Conservation (phyloP, 2,797 vertebrate species). For the Acanthopagrus latus region DNA sequence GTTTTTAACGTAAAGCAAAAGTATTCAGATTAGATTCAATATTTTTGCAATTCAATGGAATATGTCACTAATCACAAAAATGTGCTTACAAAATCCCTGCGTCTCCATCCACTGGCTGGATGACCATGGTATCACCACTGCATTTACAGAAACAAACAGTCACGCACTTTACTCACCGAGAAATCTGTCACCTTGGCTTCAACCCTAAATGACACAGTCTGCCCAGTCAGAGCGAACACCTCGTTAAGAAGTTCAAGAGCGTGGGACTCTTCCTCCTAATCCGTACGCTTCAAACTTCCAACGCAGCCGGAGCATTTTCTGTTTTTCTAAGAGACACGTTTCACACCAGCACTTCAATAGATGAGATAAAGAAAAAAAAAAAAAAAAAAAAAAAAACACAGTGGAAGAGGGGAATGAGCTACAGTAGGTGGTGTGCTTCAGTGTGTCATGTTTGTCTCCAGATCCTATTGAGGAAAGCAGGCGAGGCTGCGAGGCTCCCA, state of each 20-base stretch:
- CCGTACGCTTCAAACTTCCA: constrained; percentile 29
- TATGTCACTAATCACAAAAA: too few relatives aligned
- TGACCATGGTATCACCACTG: not conserved
- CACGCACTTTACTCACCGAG: not conserved
- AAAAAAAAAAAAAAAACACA: constrained; percentile 33
- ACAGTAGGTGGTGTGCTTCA: constrained; percentile 68
- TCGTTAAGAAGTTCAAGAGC: constrained; percentile 44
- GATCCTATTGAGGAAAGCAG: constrained; percentile 74
- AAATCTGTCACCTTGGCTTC: constrained; percentile 38
- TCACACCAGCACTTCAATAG: constrained; percentile 69
- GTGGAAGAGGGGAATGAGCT: constrained; percentile 60
- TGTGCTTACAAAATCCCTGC: too few relatives aligned
- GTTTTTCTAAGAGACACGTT: constrained; percentile 54
- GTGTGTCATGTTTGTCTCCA: constrained; percentile 75
- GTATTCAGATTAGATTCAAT: too few relatives aligned
- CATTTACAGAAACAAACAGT: constrained; percentile 1
- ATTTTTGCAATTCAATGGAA: too few relatives aligned
- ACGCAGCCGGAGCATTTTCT: constrained; percentile 43
- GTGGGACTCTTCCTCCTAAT: constrained; percentile 44
- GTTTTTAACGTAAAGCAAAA: too few relatives aligned
- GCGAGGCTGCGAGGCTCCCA: constrained; percentile 64
- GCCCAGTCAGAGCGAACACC: constrained; percentile 34
- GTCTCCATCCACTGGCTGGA: not conserved
- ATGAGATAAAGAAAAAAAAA: constrained; percentile 60
- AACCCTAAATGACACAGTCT: constrained; percentile 19